Base-by-base conservation (phyloP, 2,113 vertebrate genomes). In the Gnathonemus longibarbis region DNA sequence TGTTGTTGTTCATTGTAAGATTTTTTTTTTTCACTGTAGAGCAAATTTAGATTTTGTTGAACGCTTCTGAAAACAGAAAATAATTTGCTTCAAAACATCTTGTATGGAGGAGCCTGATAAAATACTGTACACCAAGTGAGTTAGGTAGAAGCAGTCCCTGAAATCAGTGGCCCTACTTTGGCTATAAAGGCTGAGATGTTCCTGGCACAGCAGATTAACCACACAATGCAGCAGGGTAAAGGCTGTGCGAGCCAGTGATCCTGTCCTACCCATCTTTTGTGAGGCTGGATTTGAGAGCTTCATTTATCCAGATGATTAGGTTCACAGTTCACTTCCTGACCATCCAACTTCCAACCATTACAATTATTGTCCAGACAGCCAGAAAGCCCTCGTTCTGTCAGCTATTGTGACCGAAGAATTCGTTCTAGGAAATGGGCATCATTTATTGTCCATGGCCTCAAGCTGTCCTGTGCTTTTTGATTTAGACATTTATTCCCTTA, bases 221-320 rank as follows among this genome's bases (percentile, higher is more conserved):
- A 91, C 92, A 93, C 91, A 95, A 95, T 93, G 91, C 89, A 94
- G 90, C 91, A 92, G 92, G 94, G 92, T 93, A 90, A 92, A 90
- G 93, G 93, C 91, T 93, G 89, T 91, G 91, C 94, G 83, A 94
- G 89, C 91, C 92, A 94, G 91, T 1, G 10, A 94, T 92, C 91
- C 90, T 94, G 91, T 93, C 91, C 91, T 94, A 88, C 94, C 94
- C 88, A 91, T 92, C 92, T 90, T 91, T 93, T 94, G 93, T 94
- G 92, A 93, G 90, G 46, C 89, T 91, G 90, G 94, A 92, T 95
- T 89, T 91, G 90, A 89, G 91, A 93, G 94, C 91, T 93, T 93
- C 92, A 91, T 95, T 94, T 95, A 95, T 95, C 93, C 96, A 96
- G 94, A 93, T 96, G 96, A 96, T 96, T 95, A 94, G 95, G 93